Percentiles rank a stretch among this genome's conserved stretches.
These are phyloP conservation scores for Tadarida brasiliensis DNA, from an alignment of 2,797 vertebrate species.

Conservation along the genomic window DNA sequence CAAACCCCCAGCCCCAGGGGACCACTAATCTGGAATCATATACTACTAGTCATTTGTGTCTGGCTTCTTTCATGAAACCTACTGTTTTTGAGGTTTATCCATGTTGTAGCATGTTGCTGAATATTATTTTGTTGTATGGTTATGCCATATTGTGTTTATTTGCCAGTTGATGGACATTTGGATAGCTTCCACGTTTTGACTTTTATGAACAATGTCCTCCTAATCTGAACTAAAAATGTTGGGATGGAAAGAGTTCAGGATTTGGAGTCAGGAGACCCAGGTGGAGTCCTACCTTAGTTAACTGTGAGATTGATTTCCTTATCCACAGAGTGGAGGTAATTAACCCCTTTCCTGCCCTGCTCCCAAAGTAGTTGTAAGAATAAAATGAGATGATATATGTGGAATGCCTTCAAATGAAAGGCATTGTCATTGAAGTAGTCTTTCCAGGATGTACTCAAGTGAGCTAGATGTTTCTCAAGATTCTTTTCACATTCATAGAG, in stretches of 20 bases:
- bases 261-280: background rate
- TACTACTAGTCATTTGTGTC: background rate
- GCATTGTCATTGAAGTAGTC: background rate
- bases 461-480: background rate
- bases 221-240: conserved; percentile 17
- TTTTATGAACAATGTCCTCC: background rate
- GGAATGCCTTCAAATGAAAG: background rate
- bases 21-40: background rate
- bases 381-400: background rate
- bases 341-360: background rate
- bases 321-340: background rate
- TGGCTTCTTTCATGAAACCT: background rate
- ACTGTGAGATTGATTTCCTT: background rate
- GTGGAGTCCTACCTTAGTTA: background rate
- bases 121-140: background rate
- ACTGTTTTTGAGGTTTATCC: background rate
- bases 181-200: background rate
- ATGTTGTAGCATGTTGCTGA: background rate
- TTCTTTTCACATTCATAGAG: background rate
- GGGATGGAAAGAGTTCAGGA: background rate
- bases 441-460: background rate
- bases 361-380: background rate
- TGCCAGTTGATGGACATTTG: background rate
- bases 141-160: background rate
- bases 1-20: background rate